phyloP scores from a whole-genome alignment of 2,113 vertebrate genomes.

The Toxotes jaculatrix region DNA sequence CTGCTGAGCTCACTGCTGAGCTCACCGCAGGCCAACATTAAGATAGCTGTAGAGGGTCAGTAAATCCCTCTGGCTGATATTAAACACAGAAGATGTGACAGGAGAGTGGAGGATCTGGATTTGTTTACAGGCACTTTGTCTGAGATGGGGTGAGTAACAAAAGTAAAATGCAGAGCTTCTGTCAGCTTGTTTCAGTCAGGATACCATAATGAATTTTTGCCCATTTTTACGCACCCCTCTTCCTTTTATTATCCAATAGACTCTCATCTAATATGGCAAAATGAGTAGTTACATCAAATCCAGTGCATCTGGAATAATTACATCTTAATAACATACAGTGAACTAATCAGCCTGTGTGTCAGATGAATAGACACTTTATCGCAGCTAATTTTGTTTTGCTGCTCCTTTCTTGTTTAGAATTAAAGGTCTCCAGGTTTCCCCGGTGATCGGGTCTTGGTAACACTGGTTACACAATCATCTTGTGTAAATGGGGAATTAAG shows the following conservation, averaged over 20 bases:
- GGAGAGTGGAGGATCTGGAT: too few relatives aligned
- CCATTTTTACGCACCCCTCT: background rate
- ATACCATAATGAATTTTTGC: background rate
- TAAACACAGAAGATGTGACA: too few relatives aligned
- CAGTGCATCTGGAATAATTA: background rate
- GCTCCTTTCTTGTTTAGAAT: conserved; percentile 42
- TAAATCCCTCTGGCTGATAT: too few relatives aligned
- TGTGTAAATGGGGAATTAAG: conserved; percentile 46
- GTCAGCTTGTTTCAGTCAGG: background rate
- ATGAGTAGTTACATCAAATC: conserved; percentile 5
- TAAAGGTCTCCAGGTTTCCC: conserved; percentile 60
- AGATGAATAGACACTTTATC: conserved; percentile 31
- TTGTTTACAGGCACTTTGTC: too few relatives aligned
- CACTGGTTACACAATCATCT: conserved; percentile 40
- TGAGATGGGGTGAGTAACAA: too few relatives aligned
- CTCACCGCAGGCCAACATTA: too few relatives aligned
- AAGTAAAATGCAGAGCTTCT: too few relatives aligned
- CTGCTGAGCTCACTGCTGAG: too few relatives aligned
- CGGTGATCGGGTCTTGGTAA: conserved; percentile 25
- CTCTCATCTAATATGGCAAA: conserved; percentile 1
- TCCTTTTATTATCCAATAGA: background rate
- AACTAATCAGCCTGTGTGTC: conserved; percentile 27
- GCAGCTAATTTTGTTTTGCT: conserved; percentile 42
- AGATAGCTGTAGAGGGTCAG: too few relatives aligned
- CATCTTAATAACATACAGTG: conserved; percentile 12